phyloP scores from a whole-genome alignment of 2,113 vertebrate genomes.

The Diadophis punctatus region DNA sequence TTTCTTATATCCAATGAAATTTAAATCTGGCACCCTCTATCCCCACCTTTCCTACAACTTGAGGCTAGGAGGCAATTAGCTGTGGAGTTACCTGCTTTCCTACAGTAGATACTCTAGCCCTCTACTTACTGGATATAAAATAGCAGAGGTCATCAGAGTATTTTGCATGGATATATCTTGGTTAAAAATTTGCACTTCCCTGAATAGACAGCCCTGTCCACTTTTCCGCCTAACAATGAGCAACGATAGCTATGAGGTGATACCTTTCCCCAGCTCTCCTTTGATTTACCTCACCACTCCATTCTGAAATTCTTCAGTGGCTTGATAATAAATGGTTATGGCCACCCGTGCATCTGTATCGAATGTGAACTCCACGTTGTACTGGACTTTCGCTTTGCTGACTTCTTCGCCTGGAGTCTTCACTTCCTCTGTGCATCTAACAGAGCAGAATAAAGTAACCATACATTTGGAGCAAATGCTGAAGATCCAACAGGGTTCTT shows the following conservation, averaged over 20 bases:
- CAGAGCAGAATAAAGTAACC: neutral
- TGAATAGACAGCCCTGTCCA: neutral
- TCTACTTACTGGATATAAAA: neutral
- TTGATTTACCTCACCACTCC: slow-evolving; percentile 91
- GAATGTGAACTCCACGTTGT: slow-evolving; percentile 97
- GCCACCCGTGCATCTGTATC: slow-evolving; percentile 90
- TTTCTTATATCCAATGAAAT: neutral
- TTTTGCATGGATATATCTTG: neutral
- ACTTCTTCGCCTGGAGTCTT: slow-evolving; percentile 82
- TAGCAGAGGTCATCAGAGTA: neutral
- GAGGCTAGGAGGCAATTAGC: neutral
- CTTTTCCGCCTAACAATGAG: neutral
- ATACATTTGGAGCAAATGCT: neutral
- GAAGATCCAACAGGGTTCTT: neutral
- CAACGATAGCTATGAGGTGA: neutral
- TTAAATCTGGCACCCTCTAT: neutral
- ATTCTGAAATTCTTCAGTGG: slow-evolving; percentile 91
- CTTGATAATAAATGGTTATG: slow-evolving; percentile 98
- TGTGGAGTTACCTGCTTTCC: neutral
- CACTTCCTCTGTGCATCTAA: slow-evolving; percentile 88
- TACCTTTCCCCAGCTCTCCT: neutral
- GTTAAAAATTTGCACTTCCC: neutral
- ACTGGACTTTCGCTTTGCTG: slow-evolving; percentile 77
- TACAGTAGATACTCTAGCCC: neutral
- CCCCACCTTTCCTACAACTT: neutral